phyloP scores from a whole-genome alignment of 2,797 vertebrate species.

The Ambastaia sidthimunki region DNA sequence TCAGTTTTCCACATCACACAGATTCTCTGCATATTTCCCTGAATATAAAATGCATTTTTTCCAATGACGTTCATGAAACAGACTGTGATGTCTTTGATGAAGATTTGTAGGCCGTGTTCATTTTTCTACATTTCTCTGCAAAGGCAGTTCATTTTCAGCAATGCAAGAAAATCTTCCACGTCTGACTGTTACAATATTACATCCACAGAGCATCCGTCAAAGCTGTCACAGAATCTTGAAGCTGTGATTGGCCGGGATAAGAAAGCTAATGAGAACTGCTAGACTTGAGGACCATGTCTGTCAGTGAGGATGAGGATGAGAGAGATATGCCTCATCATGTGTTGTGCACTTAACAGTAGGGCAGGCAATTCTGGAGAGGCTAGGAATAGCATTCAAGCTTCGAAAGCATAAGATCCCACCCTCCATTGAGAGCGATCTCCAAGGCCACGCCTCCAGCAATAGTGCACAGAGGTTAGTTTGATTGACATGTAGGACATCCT shows the following conservation, averaged over 20 bases:
- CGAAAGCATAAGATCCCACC: no score
- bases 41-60: neutral
- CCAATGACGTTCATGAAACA: neutral
- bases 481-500: no score
- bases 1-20: neutral
- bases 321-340: neutral
- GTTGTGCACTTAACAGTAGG: neutral
- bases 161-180: conserved; percentile 3
- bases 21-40: neutral
- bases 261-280: conserved; percentile 21
- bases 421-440: no score
- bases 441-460: no score
- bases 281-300: conserved; percentile 13
- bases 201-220: conserved; percentile 6
- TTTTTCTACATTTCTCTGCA: neutral
- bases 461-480: no score
- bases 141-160: conserved; percentile 22
- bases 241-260: neutral
- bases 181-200: conserved; percentile 27
- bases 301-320: neutral
- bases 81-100: neutral
- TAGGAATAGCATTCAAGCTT: no score
- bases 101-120: neutral
- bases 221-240: conserved; percentile 5
- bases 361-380: no score